A percentile compares a stretch with the other conserved stretches of the same genome.
Evolutionary conservation across 2,888 invertebrate genomes (phyloP).

Genomic region (Oligia fasciuncula): DNA sequence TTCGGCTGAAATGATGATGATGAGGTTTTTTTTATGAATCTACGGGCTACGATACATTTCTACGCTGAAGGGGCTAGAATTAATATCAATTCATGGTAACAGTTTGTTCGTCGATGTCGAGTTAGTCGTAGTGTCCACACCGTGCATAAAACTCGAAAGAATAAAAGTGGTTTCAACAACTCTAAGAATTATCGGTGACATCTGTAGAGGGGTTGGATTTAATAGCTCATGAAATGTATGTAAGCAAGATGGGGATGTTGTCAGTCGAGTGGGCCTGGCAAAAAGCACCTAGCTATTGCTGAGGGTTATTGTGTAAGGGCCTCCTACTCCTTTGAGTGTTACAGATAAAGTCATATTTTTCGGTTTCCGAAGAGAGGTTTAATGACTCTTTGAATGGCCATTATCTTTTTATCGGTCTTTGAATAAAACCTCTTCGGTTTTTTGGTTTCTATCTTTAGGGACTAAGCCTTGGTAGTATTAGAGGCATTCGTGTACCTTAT

Average conservation of each 20-base stretch:
- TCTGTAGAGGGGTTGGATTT: conserved; percentile 82
- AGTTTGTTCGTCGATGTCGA: neutral
- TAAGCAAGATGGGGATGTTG: conserved; percentile 84
- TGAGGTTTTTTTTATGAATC: too few species aligned
- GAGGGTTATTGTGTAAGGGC: conserved; percentile 80
- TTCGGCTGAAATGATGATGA: too few species aligned
- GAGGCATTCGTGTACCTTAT: neutral
- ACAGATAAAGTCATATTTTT: conserved; percentile 78
- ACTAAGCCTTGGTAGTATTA: neutral
- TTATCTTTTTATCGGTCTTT: conserved; percentile 67
- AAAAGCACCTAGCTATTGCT: conserved; percentile 75
- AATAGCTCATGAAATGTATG: conserved; percentile 90
- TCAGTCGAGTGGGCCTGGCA: conserved; percentile 81
- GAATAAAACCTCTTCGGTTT: conserved; percentile 33
- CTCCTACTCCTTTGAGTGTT: conserved; percentile 82
- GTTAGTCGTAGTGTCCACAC: neutral
- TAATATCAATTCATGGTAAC: neutral
- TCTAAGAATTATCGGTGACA: conserved; percentile 69
- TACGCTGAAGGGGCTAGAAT: neutral
- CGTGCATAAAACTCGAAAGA: neutral
- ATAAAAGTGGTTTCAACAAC: conserved; percentile 62
- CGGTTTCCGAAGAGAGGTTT: conserved; percentile 67
- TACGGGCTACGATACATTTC: neutral
- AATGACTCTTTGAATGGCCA: conserved; percentile 62
- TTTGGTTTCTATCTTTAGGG: conserved; percentile 5